Evolutionary conservation across 2,888 invertebrate genomes (phyloP).

Genomic region (Hoplodrina blanda): DNA sequence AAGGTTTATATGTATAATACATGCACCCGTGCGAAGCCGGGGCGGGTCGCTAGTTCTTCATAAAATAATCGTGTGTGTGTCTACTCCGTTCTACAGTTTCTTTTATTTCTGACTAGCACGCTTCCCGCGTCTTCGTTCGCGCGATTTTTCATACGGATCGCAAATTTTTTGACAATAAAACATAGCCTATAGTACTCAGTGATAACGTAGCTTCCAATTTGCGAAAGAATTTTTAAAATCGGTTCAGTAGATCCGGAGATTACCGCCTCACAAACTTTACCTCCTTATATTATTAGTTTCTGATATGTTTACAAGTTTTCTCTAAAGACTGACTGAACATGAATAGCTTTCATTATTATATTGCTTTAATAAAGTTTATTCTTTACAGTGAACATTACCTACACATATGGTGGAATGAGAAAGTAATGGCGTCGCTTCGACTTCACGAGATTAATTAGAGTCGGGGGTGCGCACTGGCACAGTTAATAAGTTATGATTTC

Average conservation of each 20-base stretch:
- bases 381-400: neutral
- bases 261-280: no score
- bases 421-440: conserved; percentile 17
- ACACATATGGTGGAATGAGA: conserved; percentile 19
- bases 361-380: conserved; percentile 6
- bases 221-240: no score
- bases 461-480: conserved; percentile 1
- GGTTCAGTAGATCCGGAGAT: no score
- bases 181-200: no score
- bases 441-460: conserved; percentile 25
- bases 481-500: conserved; percentile 17
- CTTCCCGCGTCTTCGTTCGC: no score
- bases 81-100: conserved; percentile 20
- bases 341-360: conserved; percentile 38
- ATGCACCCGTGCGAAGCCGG: no score
- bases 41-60: no score
- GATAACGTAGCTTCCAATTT: no score
- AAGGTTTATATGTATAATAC: no score
- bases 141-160: no score
- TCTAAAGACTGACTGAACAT: conserved; percentile 14
- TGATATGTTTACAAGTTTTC: conserved; percentile 38
- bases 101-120: conserved; percentile 31
- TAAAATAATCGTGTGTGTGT: conserved; percentile 21
- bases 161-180: no score
- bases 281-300: no score